Percentiles rank a stretch among this genome's conserved stretches.
Conservation (phyloP, 2,113 vertebrate genomes). For the Mugil cephalus region DNA sequence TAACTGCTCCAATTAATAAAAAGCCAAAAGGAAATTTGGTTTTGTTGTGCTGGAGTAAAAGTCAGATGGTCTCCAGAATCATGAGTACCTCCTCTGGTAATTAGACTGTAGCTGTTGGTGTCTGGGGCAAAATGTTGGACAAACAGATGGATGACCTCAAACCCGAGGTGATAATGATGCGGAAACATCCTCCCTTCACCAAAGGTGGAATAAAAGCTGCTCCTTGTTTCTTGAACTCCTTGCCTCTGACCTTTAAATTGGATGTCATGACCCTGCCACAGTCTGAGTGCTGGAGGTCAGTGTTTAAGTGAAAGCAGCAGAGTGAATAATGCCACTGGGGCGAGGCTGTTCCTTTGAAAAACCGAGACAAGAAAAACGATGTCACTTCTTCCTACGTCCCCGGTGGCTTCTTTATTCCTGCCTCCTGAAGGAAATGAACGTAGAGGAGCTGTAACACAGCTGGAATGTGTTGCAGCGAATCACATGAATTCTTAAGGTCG, state of each 20-base stretch:
- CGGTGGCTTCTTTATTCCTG: slow-evolving; percentile 30
- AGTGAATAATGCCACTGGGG: slow-evolving; percentile 22
- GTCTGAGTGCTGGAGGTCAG: slow-evolving; percentile 2
- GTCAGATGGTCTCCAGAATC: neutral
- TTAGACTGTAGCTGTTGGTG: neutral
- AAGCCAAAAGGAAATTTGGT: too few species aligned
- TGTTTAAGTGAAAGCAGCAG: slow-evolving; percentile 23
- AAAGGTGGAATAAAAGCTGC: neutral
- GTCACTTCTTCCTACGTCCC: slow-evolving; percentile 8
- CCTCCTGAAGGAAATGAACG: slow-evolving; percentile 11
- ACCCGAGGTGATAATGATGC: neutral
- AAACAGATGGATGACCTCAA: neutral
- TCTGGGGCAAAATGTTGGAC: neutral
- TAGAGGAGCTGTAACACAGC: neutral
- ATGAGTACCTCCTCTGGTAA: neutral
- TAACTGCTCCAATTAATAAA: too few species aligned
- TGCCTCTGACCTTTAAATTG: slow-evolving; percentile 35
- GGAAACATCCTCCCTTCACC: neutral
- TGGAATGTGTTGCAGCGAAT: slow-evolving; percentile 18
- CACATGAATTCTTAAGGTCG: slow-evolving; percentile 2
- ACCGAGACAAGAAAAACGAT: neutral
- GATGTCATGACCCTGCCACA: slow-evolving; percentile 18
- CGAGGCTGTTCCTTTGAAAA: neutral
- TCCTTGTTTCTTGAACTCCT: slow-evolving; percentile 53
- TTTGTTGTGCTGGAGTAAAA: neutral